phyloP scores from a whole-genome alignment of 2,888 invertebrate species.

The Chymomyza amoena region DNA sequence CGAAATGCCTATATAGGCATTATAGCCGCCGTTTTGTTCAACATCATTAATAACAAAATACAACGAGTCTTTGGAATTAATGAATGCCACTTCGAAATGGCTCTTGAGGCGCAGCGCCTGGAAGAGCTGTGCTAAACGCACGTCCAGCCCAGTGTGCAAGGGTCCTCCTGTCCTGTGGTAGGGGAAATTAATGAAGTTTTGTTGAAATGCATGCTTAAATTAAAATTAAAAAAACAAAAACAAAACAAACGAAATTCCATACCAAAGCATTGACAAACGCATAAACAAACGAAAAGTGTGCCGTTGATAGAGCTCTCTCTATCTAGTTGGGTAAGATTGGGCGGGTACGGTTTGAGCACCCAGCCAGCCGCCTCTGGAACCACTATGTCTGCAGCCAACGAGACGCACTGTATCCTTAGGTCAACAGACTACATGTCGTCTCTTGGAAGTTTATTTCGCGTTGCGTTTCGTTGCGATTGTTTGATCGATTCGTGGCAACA shows the following conservation, averaged over 20 bases:
- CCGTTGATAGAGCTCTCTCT: slow-evolving; percentile 44
- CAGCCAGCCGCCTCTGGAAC: slow-evolving; percentile 44
- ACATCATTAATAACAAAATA: slow-evolving; percentile 77
- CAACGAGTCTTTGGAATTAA: slow-evolving; percentile 67
- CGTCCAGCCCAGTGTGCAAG: slow-evolving; percentile 55
- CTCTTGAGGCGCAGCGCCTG: not conserved
- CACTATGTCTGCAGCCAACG: slow-evolving; percentile 52
- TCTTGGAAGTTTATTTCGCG: not conserved
- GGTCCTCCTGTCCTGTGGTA: slow-evolving; percentile 27
- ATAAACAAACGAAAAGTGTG: slow-evolving; percentile 65
- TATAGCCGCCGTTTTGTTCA: slow-evolving; percentile 70
- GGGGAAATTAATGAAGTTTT: slow-evolving; percentile 73
- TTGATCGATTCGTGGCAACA: slow-evolving; percentile 51
- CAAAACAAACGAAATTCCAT: slow-evolving; percentile 20
- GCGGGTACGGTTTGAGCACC: slow-evolving; percentile 11
- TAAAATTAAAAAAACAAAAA: slow-evolving; percentile 48
- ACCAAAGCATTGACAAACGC: slow-evolving; percentile 21
- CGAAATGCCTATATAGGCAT: slow-evolving; percentile 35
- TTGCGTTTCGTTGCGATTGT: slow-evolving; percentile 42
- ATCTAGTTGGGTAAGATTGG: not conserved
- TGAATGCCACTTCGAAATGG: slow-evolving; percentile 57
- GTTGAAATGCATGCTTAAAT: slow-evolving; percentile 53
- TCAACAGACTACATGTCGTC: slow-evolving; percentile 61
- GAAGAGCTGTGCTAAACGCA: slow-evolving; percentile 64
- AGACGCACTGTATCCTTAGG: slow-evolving; percentile 50